Evolutionary conservation across 2,797 vertebrate species (phyloP).

Genomic region (Enteromius fasciolatus): DNA sequence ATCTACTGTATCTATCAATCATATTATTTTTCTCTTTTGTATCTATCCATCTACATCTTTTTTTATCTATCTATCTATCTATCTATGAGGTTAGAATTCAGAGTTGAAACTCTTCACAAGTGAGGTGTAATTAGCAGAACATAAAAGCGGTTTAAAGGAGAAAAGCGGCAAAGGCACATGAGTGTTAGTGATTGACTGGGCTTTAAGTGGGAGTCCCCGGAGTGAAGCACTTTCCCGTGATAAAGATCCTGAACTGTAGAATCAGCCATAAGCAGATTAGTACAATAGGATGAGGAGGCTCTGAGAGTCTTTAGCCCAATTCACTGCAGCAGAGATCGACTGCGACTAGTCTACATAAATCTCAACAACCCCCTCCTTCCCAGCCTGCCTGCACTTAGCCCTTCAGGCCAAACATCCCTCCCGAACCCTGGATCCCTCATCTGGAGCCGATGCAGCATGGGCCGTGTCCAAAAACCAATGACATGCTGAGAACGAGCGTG

Average conservation of each 20-base stretch:
- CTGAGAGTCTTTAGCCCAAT: slow-evolving; percentile 74
- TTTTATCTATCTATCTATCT: background rate
- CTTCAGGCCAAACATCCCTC: slow-evolving; percentile 45
- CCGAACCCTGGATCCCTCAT: slow-evolving; percentile 22
- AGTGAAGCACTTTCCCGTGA: slow-evolving; percentile 69
- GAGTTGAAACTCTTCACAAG: background rate
- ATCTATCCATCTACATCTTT: background rate
- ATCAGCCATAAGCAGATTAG: slow-evolving; percentile 79
- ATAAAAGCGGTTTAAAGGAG: slow-evolving; percentile 21
- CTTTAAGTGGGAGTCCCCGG: slow-evolving; percentile 68
- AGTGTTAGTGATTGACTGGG: slow-evolving; percentile 57
- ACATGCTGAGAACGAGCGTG: slow-evolving; percentile 16
- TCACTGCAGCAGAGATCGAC: slow-evolving; percentile 58
- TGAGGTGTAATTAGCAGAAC: slow-evolving; percentile 1
- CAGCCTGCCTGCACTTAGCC: slow-evolving; percentile 17
- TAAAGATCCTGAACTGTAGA: slow-evolving; percentile 73
- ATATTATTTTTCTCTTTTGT: no score
- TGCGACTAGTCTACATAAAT: slow-evolving; percentile 52
- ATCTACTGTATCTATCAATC: background rate
- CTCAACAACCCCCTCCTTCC: slow-evolving; percentile 22
- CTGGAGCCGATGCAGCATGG: background rate
- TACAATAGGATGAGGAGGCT: slow-evolving; percentile 80
- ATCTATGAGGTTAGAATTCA: background rate
- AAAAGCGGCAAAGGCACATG: slow-evolving; percentile 15
- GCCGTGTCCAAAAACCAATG: slow-evolving; percentile 28